phyloP scores from a whole-genome alignment of 2,113 vertebrate genomes.

The Chloropsis hardwickii region DNA sequence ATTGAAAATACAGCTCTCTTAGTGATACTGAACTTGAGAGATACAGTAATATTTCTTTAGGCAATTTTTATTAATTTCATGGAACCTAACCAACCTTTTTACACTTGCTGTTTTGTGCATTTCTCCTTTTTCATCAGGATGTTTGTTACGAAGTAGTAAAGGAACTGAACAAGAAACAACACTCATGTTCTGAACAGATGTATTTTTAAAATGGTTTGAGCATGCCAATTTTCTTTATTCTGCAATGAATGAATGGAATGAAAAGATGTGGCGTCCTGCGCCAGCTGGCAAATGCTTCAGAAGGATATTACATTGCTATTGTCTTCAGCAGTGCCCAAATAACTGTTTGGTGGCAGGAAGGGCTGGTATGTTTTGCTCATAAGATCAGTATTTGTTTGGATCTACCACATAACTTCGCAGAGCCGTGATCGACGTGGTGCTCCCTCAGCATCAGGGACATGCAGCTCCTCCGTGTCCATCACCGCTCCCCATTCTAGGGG shows the following conservation, averaged over 20 bases:
- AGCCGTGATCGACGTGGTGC: rapidly evolving
- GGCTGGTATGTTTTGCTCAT: not conserved
- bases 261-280: not conserved
- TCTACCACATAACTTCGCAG: not conserved
- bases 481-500: not conserved
- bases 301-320: conserved; percentile 44
- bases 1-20: not conserved
- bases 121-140: not conserved
- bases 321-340: not conserved
- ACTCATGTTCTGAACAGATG: not conserved
- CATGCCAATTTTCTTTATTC: conserved; percentile 10
- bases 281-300: conserved; percentile 46
- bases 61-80: not conserved
- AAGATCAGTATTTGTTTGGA: not conserved
- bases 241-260: conserved; percentile 23
- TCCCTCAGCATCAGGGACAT: rapidly evolving
- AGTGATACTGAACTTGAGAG: not conserved
- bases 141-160: not conserved
- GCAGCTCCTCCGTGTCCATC: rapidly evolving
- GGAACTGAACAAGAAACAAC: not conserved
- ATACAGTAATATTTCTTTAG: not conserved
- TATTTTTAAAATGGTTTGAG: conserved; percentile 4
- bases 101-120: not conserved
- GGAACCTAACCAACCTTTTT: not conserved
- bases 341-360: not conserved